Percentiles rank a stretch among this genome's conserved stretches.
phyloP scores from a whole-genome alignment of 2,113 vertebrate genomes.

The Mormyrus lacerda region DNA sequence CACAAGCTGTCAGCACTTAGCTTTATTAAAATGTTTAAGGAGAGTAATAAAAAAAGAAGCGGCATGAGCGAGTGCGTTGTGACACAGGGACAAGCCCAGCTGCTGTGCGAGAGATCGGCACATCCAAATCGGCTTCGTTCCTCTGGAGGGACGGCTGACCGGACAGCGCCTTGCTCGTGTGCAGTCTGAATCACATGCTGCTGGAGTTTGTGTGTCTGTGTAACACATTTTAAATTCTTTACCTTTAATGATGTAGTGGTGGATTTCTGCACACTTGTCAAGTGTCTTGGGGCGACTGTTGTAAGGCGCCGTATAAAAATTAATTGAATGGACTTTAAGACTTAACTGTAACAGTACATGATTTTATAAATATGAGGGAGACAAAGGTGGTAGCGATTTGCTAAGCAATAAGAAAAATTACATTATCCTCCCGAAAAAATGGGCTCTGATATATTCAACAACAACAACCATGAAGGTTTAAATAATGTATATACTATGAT shows the following conservation, averaged over 20 bases:
- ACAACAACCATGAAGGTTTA: not conserved
- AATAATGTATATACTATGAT: not conserved
- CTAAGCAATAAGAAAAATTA: not conserved
- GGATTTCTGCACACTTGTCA: not conserved
- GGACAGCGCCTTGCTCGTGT: not conserved
- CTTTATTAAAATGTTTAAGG: constrained; percentile 10
- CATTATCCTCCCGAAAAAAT: not conserved
- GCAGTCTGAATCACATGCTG: not conserved
- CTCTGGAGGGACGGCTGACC: not conserved
- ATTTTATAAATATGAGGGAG: not conserved
- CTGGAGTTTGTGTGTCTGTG: not conserved
- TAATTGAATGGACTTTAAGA: not conserved
- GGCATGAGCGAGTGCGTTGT: not conserved
- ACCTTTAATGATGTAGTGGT: not conserved
- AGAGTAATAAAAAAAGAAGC: not conserved
- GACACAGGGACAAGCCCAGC: not conserved
- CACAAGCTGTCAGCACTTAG: constrained; percentile 40
- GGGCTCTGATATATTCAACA: not conserved
- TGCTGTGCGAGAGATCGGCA: not conserved
- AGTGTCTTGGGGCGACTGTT: not conserved
- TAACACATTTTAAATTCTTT: not conserved
- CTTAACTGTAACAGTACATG: not conserved
- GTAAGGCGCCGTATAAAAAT: not conserved
- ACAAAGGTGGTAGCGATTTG: not conserved
- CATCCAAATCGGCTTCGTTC: not conserved